phyloP scores from a whole-genome alignment of 1,140 invertebrate genomes.

The Panonychus citri region DNA sequence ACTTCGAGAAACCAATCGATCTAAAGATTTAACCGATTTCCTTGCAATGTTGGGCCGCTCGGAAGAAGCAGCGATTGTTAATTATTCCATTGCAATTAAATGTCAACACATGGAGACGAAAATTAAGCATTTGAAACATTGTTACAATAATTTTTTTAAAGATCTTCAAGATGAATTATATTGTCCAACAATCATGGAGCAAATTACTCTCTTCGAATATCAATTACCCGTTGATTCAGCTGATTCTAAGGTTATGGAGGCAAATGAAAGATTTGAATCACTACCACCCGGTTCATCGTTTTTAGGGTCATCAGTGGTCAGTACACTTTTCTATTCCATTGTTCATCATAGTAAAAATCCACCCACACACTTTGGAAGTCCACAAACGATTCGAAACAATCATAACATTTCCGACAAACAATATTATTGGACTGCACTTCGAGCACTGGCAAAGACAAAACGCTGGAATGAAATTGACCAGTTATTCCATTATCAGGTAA shows the following conservation, averaged over 20 bases:
- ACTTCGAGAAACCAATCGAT: slow-evolving; percentile 16
- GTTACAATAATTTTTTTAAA: slow-evolving; percentile 19
- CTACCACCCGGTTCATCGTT: slow-evolving; percentile 15
- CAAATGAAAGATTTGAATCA: neutral
- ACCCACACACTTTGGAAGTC: slow-evolving; percentile 19
- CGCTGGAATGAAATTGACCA: slow-evolving; percentile 21
- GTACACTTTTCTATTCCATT: slow-evolving; percentile 22
- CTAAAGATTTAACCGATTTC: slow-evolving; percentile 17
- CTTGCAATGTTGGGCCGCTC: slow-evolving; percentile 19
- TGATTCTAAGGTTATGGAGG: neutral
- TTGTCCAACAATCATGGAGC: slow-evolving; percentile 16
- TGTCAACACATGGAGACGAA: slow-evolving; percentile 16
- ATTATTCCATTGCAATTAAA: slow-evolving; percentile 6
- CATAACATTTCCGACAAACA: slow-evolving; percentile 22
- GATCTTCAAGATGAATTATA: slow-evolving; percentile 7
- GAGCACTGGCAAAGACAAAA: slow-evolving; percentile 18
- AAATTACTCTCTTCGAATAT: slow-evolving; percentile 20
- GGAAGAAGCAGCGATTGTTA: slow-evolving; percentile 19
- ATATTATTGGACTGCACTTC: slow-evolving; percentile 21
- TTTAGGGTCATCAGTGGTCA: slow-evolving; percentile 18
- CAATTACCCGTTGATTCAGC: slow-evolving; percentile 22
- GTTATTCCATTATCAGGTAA: slow-evolving; percentile 16
- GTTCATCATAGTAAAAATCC: slow-evolving; percentile 20
- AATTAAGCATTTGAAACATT: slow-evolving; percentile 16
- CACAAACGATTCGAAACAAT: slow-evolving; percentile 16